phyloP scores from a whole-genome alignment of 2,888 invertebrate genomes.

The Barypeithes pellucidus region DNA sequence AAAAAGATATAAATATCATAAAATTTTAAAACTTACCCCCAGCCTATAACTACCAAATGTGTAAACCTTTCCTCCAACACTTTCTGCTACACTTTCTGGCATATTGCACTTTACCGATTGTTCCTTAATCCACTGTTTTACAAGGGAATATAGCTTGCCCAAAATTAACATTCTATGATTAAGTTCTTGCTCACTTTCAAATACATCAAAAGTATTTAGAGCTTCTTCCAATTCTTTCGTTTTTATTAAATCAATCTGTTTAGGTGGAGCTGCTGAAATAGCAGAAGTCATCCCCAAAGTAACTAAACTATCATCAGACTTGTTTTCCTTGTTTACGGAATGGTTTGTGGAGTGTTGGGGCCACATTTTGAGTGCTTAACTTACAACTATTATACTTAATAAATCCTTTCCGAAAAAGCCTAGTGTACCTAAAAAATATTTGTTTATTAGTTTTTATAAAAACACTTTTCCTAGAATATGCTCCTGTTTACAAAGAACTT shows the following conservation, averaged over 20 bases:
- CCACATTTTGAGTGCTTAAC: slow-evolving; percentile 57
- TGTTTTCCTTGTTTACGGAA: slow-evolving; percentile 62
- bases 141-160: slow-evolving; percentile 90
- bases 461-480: slow-evolving; percentile 4
- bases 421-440: slow-evolving; percentile 2
- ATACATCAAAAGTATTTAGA: slow-evolving; percentile 88
- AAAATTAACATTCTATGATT: slow-evolving; percentile 91
- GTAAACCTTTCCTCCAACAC: slow-evolving; percentile 97
- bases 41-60: slow-evolving; percentile 99
- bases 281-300: slow-evolving; percentile 95
- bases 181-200: slow-evolving; percentile 92
- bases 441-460: slow-evolving; percentile 9
- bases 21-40: slow-evolving; percentile 76
- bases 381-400: slow-evolving; percentile 1
- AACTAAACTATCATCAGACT: slow-evolving; percentile 73
- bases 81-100: slow-evolving; percentile 91
- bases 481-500: slow-evolving; percentile 30
- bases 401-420: slow-evolving; percentile 6
- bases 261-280: slow-evolving; percentile 90
- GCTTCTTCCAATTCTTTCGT: slow-evolving; percentile 85
- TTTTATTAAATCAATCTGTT: slow-evolving; percentile 83
- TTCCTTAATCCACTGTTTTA: slow-evolving; percentile 95
- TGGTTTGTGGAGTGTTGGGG: slow-evolving; percentile 57
- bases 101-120: slow-evolving; percentile 92
- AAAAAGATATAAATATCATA: no score